These are phyloP conservation scores for Gallinago jamesoni DNA, from an alignment of 2,113 vertebrate species.

Conservation along the genomic window DNA sequence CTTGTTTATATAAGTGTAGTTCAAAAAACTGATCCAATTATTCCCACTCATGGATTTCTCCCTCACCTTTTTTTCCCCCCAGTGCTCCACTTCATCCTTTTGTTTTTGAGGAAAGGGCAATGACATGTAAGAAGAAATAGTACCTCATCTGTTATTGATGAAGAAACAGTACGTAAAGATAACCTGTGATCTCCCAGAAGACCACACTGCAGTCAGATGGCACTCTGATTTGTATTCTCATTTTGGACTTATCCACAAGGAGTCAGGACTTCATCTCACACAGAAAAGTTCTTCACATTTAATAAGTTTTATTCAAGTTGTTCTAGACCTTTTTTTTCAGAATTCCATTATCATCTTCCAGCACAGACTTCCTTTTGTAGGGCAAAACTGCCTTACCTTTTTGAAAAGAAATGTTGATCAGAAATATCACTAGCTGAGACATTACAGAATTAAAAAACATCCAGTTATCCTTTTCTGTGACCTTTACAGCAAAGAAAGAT, in stretches of 20 bases:
- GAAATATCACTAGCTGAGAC: not conserved
- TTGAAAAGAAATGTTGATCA: not conserved
- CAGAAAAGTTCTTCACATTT: conserved; percentile 1
- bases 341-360: not conserved
- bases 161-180: conserved; percentile 42
- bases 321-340: not conserved
- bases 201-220: conserved; percentile 13
- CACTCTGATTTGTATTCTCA: conserved; percentile 55
- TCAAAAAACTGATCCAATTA: conserved; percentile 19
- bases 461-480: not conserved
- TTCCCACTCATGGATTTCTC: not conserved
- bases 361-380: not conserved
- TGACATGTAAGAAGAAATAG: conserved; percentile 59
- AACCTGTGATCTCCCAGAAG: conserved; percentile 45
- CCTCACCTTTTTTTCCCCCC: not conserved
- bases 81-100: conserved; percentile 2
- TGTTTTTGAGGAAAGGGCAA: conserved; percentile 51
- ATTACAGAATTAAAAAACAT: not conserved
- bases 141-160: conserved; percentile 70
- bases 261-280: conserved; percentile 24
- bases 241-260: conserved; percentile 28
- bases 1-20: not conserved
- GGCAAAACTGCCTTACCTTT: not conserved
- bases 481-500: not conserved
- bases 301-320: conserved; percentile 5